phyloP scores from a whole-genome alignment of 2,888 invertebrate species.

The Lissonota sp. region DNA sequence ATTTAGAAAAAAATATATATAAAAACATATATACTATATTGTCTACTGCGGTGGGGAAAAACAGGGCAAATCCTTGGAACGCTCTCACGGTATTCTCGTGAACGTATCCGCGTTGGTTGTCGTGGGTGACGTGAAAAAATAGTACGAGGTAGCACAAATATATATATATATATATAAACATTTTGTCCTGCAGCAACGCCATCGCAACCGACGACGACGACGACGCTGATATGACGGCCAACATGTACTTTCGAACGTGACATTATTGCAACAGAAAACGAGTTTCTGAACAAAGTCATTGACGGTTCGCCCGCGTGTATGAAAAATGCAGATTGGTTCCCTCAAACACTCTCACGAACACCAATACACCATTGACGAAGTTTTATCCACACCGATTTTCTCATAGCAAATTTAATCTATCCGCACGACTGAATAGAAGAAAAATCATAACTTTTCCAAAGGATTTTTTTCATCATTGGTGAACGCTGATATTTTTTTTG shows the following conservation, averaged over 20 bases:
- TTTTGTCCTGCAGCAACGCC: constrained; percentile 6
- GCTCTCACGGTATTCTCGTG: background rate
- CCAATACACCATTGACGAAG: no score
- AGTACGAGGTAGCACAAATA: background rate
- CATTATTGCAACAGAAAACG: constrained; percentile 41
- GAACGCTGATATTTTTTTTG: no score
- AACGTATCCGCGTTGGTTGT: background rate
- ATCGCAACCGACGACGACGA: constrained; percentile 30
- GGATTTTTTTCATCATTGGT: no score
- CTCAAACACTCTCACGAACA: no score
- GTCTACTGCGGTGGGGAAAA: no score
- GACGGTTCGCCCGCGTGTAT: background rate
- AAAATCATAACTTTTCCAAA: no score
- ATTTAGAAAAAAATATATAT: no score
- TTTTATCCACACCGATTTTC: no score
- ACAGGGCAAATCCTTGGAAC: background rate
- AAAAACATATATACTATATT: no score
- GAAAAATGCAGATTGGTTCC: no score
- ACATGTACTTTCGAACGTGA: constrained; percentile 26
- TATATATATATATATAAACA: background rate
- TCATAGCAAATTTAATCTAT: no score
- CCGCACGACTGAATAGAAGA: no score
- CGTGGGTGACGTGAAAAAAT: constrained; percentile 6
- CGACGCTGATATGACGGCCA: constrained; percentile 9
- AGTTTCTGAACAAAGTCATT: constrained; percentile 11